These are phyloP conservation scores for Radopholus similis DNA, from an alignment of 1,140 invertebrate genomes.

Conservation along the genomic window DNA sequence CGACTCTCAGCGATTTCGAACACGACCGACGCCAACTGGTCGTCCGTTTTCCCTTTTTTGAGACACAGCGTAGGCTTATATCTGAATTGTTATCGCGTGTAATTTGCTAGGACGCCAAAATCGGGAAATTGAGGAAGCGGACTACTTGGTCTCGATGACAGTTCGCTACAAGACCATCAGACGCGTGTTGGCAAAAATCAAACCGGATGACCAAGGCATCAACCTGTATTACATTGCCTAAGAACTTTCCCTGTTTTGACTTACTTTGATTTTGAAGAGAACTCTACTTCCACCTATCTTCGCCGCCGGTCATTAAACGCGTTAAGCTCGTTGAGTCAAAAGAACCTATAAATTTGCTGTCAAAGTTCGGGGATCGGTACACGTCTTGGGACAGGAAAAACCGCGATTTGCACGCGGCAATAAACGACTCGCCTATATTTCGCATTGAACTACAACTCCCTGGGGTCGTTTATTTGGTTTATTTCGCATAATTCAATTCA, in stretches of 20 bases:
- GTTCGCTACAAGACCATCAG: constrained; percentile 22
- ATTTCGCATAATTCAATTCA: not conserved
- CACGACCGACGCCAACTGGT: constrained; percentile 25
- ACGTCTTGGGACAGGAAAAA: constrained; percentile 9
- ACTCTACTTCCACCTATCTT: constrained; percentile 26
- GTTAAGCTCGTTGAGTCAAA: constrained; percentile 17
- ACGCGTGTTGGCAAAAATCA: constrained; percentile 19
- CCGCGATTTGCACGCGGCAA: constrained; percentile 1
- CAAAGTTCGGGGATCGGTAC: constrained; percentile 22
- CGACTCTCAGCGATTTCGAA: constrained; percentile 29
- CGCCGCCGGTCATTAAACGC: constrained; percentile 22
- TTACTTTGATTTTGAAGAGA: constrained; percentile 15
- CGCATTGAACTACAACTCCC: constrained; percentile 12
- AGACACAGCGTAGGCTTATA: constrained; percentile 15
- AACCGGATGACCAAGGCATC: not conserved
- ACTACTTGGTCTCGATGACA: constrained; percentile 15
- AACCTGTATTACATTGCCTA: constrained; percentile 8
- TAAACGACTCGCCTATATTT: constrained; percentile 23
- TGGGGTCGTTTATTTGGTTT: not conserved
- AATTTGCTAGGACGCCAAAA: constrained; percentile 7
- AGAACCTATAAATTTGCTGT: constrained; percentile 18
- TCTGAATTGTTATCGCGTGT: constrained; percentile 3
- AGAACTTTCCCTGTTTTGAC: constrained; percentile 1
- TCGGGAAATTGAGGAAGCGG: constrained; percentile 5
- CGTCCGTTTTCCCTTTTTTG: constrained; percentile 23